These are phyloP conservation scores for Limenitis camilla DNA, from an alignment of 2,888 invertebrate genomes.

Conservation along the genomic window DNA sequence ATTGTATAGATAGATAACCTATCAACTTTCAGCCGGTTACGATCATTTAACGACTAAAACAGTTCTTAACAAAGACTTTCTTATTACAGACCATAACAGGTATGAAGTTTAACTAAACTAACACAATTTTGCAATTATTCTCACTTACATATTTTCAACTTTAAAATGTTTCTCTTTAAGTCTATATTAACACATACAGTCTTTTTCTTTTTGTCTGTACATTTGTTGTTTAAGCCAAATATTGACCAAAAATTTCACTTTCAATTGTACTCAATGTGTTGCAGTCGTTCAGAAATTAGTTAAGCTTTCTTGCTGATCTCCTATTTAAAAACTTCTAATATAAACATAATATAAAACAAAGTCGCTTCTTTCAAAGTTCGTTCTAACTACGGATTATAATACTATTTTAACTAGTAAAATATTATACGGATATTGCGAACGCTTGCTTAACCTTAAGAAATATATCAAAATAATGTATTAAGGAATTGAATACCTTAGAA, in stretches of 20 bases:
- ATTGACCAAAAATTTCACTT: conserved; percentile 63
- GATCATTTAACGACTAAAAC: no score
- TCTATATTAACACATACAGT: not conserved
- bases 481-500: no score
- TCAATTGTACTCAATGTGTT: conserved; percentile 29
- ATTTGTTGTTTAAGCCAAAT: conserved; percentile 45
- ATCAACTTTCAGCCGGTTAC: not conserved
- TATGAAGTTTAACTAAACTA: not conserved
- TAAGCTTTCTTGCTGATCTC: conserved; percentile 28
- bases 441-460: no score
- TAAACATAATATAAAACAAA: no score
- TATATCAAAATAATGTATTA: no score
- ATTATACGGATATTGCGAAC: not conserved
- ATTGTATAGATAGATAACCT: not conserved
- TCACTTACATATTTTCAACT: not conserved
- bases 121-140: not conserved
- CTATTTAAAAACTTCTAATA: conserved; percentile 12
- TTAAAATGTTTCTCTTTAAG: not conserved
- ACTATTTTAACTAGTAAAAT: not conserved
- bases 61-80: no score
- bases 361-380: no score
- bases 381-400: no score
- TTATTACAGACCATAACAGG: not conserved
- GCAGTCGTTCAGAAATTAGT: conserved; percentile 29
- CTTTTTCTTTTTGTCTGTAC: no score